Base-by-base conservation (phyloP, 2,888 invertebrate genomes). In the Shargacucullia verbasci region DNA sequence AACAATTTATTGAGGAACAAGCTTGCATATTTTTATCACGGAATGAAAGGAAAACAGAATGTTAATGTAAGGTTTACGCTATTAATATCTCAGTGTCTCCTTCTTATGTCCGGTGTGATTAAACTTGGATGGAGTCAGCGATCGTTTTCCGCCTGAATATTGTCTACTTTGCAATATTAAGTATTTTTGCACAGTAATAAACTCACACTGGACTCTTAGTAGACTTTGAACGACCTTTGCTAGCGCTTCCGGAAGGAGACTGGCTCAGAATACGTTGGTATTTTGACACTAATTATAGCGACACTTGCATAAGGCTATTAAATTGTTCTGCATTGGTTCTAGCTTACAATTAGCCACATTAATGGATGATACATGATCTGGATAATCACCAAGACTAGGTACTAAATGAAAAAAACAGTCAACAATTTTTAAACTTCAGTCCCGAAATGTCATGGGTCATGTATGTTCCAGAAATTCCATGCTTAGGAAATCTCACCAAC, bases 91-190 rank as follows among this genome's bases (percentile, higher is more conserved):
- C 7, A 39, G 6, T 47, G 68, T 48, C 39, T 63, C 45, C 12
- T 44, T 40, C 12, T 44, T 40, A 43, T 58, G 35, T 67, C 70
- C 64, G 64, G 66, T 63, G 70, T 63, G 39, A 54, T 69, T 49
- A 48, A 58, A 54, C 59, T 27, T 54, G 52, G 43, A 33, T 40
- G 47, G n/a, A 11, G 37, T 37, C 38, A 35, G 45, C 49, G 27
- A 49, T 55, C 45, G 55, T 14, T 27, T 55, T 50, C 43, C 40
- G 11, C 7, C 55, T 34, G 20, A 7, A 41, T 15, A 33, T 15
- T 47, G 27, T 15, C 9, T 29, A 35, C 35, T 25, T 20, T 38
- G 34, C 40, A 25, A 8, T 15, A 15, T 14, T 29, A 9, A 29
- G 9, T 29, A 9, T 29, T 9, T 29, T 29, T 29, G 7, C 8